phyloP scores from a whole-genome alignment of 2,797 vertebrate genomes.

The Columba guinea region DNA sequence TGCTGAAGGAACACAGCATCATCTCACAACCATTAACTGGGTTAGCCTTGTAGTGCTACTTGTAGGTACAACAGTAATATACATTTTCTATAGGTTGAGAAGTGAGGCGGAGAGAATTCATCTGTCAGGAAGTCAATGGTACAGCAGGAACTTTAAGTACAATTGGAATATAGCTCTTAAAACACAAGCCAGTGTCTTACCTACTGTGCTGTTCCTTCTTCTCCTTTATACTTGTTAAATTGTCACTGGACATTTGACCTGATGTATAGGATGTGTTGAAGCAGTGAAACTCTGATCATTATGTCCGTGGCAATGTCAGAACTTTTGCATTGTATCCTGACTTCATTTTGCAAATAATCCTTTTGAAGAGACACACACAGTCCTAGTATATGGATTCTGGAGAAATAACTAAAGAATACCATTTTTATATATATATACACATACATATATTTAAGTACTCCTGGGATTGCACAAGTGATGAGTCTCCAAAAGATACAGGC shows the following conservation, averaged over 20 bases:
- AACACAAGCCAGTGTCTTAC: not conserved
- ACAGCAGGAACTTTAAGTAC: not conserved
- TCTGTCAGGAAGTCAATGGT: not conserved
- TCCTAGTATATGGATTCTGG: not conserved
- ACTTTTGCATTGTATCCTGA: not conserved
- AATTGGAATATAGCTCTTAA: not conserved
- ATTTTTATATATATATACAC: too few species aligned
- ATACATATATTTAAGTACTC: not conserved
- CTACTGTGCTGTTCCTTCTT: not conserved
- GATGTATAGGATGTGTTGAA: not conserved
- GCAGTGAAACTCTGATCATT: not conserved
- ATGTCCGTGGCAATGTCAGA: not conserved
- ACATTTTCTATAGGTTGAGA: not conserved
- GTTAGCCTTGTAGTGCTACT: not conserved
- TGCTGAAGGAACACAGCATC: not conserved
- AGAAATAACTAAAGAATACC: not conserved
- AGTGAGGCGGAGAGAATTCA: not conserved
- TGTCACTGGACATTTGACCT: not conserved
- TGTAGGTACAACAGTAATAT: not conserved
- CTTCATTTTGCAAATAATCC: not conserved
- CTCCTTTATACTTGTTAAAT: not conserved
- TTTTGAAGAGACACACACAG: not conserved
- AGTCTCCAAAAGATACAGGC: not conserved
- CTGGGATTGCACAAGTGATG: not conserved
- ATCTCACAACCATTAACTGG: not conserved